Percentiles rank a stretch among this genome's conserved stretches.
Evolutionary conservation across 2,113 vertebrate species (phyloP).

Genomic region (Bos taurus): ARS-UCD2.0 NC_037331.1:96586501-96587000

Average conservation of each 20-base stretch:
- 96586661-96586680: not conserved
- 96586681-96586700: not conserved
- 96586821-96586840: not conserved
- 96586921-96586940: not conserved
- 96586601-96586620: not conserved
- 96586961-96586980: not conserved
- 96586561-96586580: conserved; percentile 37
- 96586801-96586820: not conserved
- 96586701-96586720: not conserved
- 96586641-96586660: not conserved
- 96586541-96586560: not conserved
- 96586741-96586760: not conserved
- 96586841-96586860: not conserved
- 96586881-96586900: not conserved
- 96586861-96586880: not conserved
- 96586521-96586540: not conserved
- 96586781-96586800: not conserved
- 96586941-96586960: not conserved
- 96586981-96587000: not conserved
- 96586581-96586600: conserved; percentile 23
- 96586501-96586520: conserved; percentile 7
- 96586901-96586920: not conserved
- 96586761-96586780: not conserved
- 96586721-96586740: not conserved
- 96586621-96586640: conserved; percentile 37